These are phyloP conservation scores for Vireo griseus DNA, from an alignment of 2,797 vertebrate genomes.

Conservation along the genomic window DNA sequence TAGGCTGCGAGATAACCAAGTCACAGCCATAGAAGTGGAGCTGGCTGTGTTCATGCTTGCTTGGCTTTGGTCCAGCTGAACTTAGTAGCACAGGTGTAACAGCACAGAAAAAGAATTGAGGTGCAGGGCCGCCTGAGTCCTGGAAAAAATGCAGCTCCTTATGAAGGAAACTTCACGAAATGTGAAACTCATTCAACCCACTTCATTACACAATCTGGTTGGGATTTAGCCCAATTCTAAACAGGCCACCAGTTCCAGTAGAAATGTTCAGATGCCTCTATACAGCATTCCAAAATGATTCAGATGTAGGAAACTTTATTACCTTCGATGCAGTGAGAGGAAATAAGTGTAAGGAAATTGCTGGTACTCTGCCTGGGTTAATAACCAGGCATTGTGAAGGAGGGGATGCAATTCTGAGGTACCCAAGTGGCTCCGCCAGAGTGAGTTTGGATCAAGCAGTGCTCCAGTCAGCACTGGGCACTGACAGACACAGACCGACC, in stretches of 20 bases:
- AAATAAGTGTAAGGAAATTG: background rate
- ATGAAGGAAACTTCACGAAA: background rate
- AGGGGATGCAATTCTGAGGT: background rate
- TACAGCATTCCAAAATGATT: background rate
- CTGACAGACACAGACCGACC: background rate
- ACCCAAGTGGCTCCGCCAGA: background rate
- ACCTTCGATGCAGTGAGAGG: background rate
- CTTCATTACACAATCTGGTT: background rate
- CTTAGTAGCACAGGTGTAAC: background rate
- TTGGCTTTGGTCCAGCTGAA: background rate
- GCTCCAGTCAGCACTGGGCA: background rate
- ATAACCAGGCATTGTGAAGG: background rate
- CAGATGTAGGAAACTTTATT: background rate
- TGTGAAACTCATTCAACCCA: background rate
- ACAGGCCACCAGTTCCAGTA: background rate
- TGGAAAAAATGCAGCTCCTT: background rate
- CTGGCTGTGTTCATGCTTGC: background rate
- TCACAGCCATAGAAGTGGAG: background rate
- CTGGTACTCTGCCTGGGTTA: background rate
- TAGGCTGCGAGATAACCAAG: background rate
- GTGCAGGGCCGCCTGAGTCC: background rate
- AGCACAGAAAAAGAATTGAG: rapidly evolving
- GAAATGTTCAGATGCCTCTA: background rate
- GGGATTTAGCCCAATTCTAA: background rate
- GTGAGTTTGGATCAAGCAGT: background rate